Conservation (phyloP, 2,113 vertebrate species). For the Nematolebias whitei region DNA sequence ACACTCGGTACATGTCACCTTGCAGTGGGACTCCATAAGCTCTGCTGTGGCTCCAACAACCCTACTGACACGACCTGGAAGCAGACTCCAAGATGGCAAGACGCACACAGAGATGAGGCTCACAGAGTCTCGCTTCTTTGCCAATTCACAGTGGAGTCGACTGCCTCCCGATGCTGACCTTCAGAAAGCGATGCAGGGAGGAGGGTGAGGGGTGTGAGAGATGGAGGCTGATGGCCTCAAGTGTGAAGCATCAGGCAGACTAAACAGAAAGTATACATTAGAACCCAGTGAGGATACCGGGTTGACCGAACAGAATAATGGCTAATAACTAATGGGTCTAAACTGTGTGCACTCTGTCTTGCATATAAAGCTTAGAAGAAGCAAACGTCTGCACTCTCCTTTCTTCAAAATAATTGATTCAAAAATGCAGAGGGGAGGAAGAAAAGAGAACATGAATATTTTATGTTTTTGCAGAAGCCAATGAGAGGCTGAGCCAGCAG, state of each 20-base stretch:
- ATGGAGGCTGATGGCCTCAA: conserved; percentile 10
- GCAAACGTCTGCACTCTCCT: conserved; percentile 19
- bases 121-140: conserved; percentile 28
- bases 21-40: conserved; percentile 29
- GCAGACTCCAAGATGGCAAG: conserved; percentile 45
- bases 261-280: conserved; percentile 37
- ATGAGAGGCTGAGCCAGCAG: conserved; percentile 50
- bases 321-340: conserved; percentile 55
- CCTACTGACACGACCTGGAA: conserved; percentile 44
- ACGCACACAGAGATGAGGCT: conserved; percentile 37
- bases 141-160: conserved; percentile 50
- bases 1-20: conserved; percentile 35
- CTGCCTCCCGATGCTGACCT: conserved; percentile 61
- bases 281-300: conserved; percentile 22
- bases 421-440: conserved; percentile 42
- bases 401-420: conserved; percentile 48
- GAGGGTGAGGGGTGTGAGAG: background rate
- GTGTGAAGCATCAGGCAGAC: conserved; percentile 39
- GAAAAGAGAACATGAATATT: conserved; percentile 62
- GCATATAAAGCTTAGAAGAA: conserved; percentile 32
- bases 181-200: conserved; percentile 39
- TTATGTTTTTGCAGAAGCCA: conserved; percentile 46
- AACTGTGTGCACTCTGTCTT: conserved; percentile 39
- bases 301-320: conserved; percentile 37
- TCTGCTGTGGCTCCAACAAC: conserved; percentile 44